Percentiles rank a stretch among this genome's conserved stretches.
phyloP scores from a whole-genome alignment of 2,888 invertebrate species.

The Sphinx pinastri region DNA sequence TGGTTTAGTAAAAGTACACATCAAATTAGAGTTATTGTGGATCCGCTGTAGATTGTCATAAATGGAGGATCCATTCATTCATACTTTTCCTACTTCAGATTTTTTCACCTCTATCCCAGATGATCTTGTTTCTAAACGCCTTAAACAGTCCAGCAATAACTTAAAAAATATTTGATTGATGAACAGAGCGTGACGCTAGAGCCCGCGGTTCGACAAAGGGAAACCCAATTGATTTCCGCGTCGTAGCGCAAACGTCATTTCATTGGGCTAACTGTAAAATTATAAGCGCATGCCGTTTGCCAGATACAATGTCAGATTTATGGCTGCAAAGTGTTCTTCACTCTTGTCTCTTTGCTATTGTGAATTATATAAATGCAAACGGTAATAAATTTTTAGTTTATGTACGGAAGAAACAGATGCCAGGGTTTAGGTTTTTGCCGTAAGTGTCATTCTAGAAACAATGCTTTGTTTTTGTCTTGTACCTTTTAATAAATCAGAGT shows the following conservation, averaged over 20 bases:
- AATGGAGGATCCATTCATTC: too few relatives aligned
- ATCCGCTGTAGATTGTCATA: too few relatives aligned
- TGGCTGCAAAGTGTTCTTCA: constrained; percentile 13
- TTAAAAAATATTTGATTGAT: constrained; percentile 27
- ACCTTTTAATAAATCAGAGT: too few relatives aligned
- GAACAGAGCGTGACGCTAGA: constrained; percentile 58
- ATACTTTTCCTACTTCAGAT: too few relatives aligned
- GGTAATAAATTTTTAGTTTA: constrained; percentile 9
- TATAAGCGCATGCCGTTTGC: constrained; percentile 35
- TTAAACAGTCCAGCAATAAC: not conserved
- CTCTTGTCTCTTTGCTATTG: not conserved
- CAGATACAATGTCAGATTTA: constrained; percentile 21
- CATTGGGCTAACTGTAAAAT: constrained; percentile 65
- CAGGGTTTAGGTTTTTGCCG: not conserved
- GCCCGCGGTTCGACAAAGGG: constrained; percentile 57
- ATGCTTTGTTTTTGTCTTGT: too few relatives aligned
- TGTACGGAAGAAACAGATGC: not conserved
- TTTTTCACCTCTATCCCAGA: not conserved
- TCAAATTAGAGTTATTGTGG: too few relatives aligned
- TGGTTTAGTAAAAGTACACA: too few relatives aligned
- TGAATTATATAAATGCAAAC: constrained; percentile 9
- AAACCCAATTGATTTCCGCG: constrained; percentile 73
- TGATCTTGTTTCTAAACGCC: not conserved
- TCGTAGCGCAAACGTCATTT: constrained; percentile 62
- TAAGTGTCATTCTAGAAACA: too few relatives aligned